Evolutionary conservation across 2,113 vertebrate genomes (phyloP), one percentile per base, ranked within the genome.

Genomic region (Hepsetus odoe): DNA sequence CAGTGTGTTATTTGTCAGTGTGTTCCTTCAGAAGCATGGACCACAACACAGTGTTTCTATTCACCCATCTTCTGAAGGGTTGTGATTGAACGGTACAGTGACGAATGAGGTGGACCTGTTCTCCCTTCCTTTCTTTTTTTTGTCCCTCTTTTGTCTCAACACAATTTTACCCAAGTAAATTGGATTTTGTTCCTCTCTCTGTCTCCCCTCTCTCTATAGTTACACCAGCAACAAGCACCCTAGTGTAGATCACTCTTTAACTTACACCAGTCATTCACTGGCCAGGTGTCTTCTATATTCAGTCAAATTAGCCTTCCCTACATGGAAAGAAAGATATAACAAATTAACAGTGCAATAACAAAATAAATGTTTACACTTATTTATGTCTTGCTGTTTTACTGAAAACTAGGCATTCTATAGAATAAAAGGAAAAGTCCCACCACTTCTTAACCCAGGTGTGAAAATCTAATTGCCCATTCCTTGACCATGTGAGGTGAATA

Each of bases 151-250:
- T 59, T 46, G 58, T 73, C 79, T 75, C 81, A 78, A 84, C 74
- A 85, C 88, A 88, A 86, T 91, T 89, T 90, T 85, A 80, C 87
- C 68, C 67, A 44, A 84, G 85, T 87, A 90, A 91, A 93, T 92
- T 91, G 91, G 80, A 87, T 87, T 88, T 87, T 88, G 83, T 90
- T 89, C 87, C 83, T 82, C 72, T 86, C 86, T 30, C 82, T 84
- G 82, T 53, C 59, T 64, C 30, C 28, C 61, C n/a, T 58, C 38
- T 20, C n/a, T 24, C 22, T 44, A 74, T 56, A 71, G 55, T 83
- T 42, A 82, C 87, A 89, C 85, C 87, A 87, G 87, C 87, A 86
- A 87, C 84, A 85, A 83, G 75, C 84, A 79, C 81, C 82, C 84
- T 66, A 82, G 70, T 89, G 89, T 85, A 84, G 74, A 69, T 81